phyloP scores from a whole-genome alignment of 2,888 invertebrate species.

The Ceraclea dissimilis region DNA sequence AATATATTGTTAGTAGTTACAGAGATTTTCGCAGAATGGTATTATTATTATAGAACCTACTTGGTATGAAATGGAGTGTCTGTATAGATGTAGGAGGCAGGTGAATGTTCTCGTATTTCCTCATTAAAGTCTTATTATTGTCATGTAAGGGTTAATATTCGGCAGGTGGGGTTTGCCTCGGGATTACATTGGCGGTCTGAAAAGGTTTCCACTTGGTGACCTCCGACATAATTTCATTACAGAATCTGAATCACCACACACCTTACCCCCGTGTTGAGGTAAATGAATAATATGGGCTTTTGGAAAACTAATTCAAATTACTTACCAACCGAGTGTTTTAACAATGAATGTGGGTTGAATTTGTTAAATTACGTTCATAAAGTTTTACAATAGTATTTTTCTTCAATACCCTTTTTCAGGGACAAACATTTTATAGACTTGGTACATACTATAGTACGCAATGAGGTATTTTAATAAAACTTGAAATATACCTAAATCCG shows the following conservation, averaged over 20 bases:
- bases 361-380: not conserved
- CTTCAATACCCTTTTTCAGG: not conserved
- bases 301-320: not conserved
- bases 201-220: constrained; percentile 10
- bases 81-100: no score
- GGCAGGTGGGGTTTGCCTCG: constrained; percentile 7
- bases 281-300: not conserved
- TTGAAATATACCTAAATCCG: no score
- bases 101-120: not conserved
- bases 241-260: not conserved
- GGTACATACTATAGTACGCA: no score
- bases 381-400: not conserved
- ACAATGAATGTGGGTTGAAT: not conserved
- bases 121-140: constrained; percentile 7
- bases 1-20: no score
- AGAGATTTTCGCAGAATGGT: no score
- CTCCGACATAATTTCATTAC: constrained; percentile 6
- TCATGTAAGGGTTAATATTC: constrained; percentile 6
- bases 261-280: not conserved
- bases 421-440: no score
- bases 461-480: no score
- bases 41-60: no score
- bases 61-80: no score
- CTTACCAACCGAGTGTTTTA: not conserved
- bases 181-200: constrained; percentile 18